Evolutionary conservation across 2,797 vertebrate genomes (phyloP), one percentile per base, ranked within the genome.

Genomic region (Synanceia verrucosa): DNA sequence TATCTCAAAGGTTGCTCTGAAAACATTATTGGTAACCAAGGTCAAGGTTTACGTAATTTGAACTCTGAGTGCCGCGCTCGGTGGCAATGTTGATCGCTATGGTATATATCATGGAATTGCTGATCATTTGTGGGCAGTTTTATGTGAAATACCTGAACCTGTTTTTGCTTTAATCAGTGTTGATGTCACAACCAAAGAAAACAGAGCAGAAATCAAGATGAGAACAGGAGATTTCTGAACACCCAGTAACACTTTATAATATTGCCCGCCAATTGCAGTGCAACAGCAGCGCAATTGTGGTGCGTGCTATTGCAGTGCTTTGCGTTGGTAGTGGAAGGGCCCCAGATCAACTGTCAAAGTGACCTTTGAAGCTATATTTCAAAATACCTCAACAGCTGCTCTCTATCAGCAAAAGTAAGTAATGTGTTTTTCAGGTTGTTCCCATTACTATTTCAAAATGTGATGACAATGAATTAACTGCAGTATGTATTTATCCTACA

Each of bases 291-390:
- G 26, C 9, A 65, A 64, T 39, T 13, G n/a, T n/a, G n/a, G n/a
- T n/a, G n/a, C n/a, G n/a, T n/a, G n/a, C n/a, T n/a, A n/a, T n/a
- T n/a, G n/a, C n/a, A n/a, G n/a, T n/a, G n/a, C n/a, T n/a, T n/a
- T n/a, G n/a, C n/a, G n/a, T n/a, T n/a, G n/a, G n/a, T n/a, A n/a
- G n/a, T n/a, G n/a, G n/a, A n/a, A n/a, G n/a, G n/a, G n/a, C n/a
- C n/a, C 28, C 24, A 65, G 56, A 21, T 53, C 7, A 69, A 65
- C 34, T 41, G 4, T 28, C 44, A 56, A 61, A 46, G 16, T 65
- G 19, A 55, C 59, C 53, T 71, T 37, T 71, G 5, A 73, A 43
- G 28, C 41, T 64, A 10, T 13, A 60, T 56, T 57, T 65, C n/a
- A 52, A 21, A 51, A 56, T 34, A 31, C 5, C 19, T 9, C 4